Evolutionary conservation across 2,113 vertebrate genomes (phyloP).

Genomic region (Alethe diademata): DNA sequence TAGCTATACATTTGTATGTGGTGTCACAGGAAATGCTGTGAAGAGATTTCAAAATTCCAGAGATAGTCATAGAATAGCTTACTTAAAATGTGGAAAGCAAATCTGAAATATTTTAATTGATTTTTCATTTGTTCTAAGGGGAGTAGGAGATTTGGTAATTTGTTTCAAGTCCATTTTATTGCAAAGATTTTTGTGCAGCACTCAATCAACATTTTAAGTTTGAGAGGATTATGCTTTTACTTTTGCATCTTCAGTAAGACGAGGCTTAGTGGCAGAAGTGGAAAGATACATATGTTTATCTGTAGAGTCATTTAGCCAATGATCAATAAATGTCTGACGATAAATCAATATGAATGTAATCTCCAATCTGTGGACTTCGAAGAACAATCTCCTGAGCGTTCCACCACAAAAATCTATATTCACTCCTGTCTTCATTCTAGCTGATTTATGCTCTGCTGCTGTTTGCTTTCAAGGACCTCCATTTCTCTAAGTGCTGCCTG

Average conservation of each 20-base stretch:
- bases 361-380: slow-evolving; percentile 63
- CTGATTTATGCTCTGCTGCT: slow-evolving; percentile 66
- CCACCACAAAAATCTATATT: slow-evolving; percentile 68
- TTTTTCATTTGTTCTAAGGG: neutral
- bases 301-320: slow-evolving; percentile 60
- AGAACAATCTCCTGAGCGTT: slow-evolving; percentile 64
- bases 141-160: neutral
- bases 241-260: neutral
- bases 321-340: slow-evolving; percentile 64
- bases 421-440: slow-evolving; percentile 34
- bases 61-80: neutral
- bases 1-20: neutral
- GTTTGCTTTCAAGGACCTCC: slow-evolving; percentile 57
- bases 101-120: neutral
- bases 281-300: slow-evolving; percentile 55
- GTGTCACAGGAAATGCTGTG: neutral
- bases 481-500: slow-evolving; percentile 67
- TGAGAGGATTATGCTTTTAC: neutral
- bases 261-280: slow-evolving; percentile 7
- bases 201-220: neutral
- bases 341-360: slow-evolving; percentile 61
- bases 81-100: neutral
- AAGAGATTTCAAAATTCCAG: neutral
- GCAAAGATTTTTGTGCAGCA: neutral
- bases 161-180: neutral